Evolutionary conservation across 2,888 invertebrate species (phyloP), one percentile per base, ranked within the genome.

Genomic region (Protula sp.): DNA sequence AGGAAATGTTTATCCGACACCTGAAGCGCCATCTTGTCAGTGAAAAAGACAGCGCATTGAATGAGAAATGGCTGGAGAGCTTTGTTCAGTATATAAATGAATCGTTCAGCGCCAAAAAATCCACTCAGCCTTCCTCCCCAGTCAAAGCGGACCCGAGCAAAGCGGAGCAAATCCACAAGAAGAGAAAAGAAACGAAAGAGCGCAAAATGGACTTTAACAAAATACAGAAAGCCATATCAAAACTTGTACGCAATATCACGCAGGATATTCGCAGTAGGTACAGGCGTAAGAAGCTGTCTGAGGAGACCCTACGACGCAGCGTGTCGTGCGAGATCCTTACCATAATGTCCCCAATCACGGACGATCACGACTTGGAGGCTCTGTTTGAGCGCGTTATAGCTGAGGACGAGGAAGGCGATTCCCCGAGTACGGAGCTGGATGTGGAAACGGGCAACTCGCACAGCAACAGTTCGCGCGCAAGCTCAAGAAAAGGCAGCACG

Each of bases 181-280:
- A 14, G 29, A 26, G 22, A 27, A 27, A 48, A 30, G 30, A 50
- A 31, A 5, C 19, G 5, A 28, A 57, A 47, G 27, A 22, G n/a
- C 30, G 58, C n/a, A 60, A 55, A 22, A 60, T 69, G 3, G 64
- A 69, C 57, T 65, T 61, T 57, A 61, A 63, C 24, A 59, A 60
- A 29, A 60, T 69, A 3, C 69, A 69, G 51, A 60, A 61, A 9
- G 65, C 66, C 1, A 68, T 69, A 30, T 54, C 58, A 60, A 59
- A 59, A 22, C 50, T 69, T 22, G 69, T 68, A 9, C 61, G 55
- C 27, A 59, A 66, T 19, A 67, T 67, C 9, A 58, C 67, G 2
- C 38, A 55, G 5, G 67, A 67, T 30, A 58, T 67, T 52, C 29
- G 60, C 26, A 59, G 59, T 31, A n/a, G 62, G 22, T 59, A 59